Evolutionary conservation across 2,797 vertebrate species (phyloP).

Genomic region (Dendrocincla tyrannina): DNA sequence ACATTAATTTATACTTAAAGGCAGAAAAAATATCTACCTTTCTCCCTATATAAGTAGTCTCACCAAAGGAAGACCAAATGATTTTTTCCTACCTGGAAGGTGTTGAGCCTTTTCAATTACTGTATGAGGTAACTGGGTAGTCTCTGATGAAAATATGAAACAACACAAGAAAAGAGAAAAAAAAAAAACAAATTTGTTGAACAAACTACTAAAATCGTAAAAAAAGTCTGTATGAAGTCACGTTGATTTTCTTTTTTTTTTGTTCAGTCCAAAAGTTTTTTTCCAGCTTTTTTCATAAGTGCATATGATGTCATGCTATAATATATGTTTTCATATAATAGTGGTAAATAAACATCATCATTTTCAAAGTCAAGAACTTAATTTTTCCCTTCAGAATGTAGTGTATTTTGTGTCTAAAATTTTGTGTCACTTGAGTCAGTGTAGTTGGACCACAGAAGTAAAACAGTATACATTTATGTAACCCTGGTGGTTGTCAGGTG

Average conservation of each 20-base stretch:
- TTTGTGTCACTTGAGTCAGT: not conserved
- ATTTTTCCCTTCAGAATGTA: not conserved
- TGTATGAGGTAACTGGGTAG: not conserved
- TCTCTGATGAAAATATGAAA: not conserved
- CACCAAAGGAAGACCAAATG: not conserved
- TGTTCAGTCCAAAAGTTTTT: not conserved
- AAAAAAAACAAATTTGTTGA: not conserved
- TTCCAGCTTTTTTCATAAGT: not conserved
- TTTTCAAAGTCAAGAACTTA: not conserved
- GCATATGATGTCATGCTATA: rapidly evolving
- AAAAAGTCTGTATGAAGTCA: not conserved
- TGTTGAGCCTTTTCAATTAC: not conserved
- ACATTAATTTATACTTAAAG: not conserved
- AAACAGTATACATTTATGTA: not conserved
- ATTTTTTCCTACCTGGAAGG: not conserved
- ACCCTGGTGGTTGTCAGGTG: not conserved
- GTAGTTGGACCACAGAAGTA: not conserved
- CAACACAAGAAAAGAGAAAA: not conserved
- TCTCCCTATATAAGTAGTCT: not conserved
- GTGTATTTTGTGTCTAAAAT: not conserved
- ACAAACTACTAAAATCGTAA: not conserved
- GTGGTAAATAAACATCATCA: not conserved
- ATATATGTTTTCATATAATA: not conserved
- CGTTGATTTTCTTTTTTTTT: rapidly evolving
- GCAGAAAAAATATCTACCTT: not conserved